phyloP scores from a whole-genome alignment of 2,113 vertebrate species.

The Aleadryas rufinucha region DNA sequence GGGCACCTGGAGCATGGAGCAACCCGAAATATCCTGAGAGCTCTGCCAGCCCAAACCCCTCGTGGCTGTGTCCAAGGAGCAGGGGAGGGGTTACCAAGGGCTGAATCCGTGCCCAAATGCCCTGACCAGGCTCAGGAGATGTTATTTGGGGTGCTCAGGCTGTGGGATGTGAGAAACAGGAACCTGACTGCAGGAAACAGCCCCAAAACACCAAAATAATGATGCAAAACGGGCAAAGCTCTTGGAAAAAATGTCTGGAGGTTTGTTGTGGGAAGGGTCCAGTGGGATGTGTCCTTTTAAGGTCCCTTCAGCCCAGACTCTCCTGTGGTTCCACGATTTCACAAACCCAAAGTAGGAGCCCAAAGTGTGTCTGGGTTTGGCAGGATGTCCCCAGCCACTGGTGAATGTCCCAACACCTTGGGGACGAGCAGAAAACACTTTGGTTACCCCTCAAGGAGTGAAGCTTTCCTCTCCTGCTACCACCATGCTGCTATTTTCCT shows the following conservation, averaged over 20 bases:
- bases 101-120: neutral
- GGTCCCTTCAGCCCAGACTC: neutral
- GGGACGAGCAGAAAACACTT: accelerated
- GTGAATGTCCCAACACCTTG: accelerated
- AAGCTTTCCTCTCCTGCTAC: neutral
- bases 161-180: neutral
- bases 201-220: neutral
- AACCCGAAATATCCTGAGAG: neutral
- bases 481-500: neutral
- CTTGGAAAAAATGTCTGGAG: accelerated
- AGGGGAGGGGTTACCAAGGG: accelerated
- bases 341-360: neutral
- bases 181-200: neutral
- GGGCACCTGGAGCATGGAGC: neutral
- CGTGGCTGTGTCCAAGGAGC: too few species aligned
- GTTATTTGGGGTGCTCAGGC: neutral
- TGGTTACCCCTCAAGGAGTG: accelerated
- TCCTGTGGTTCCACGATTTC: neutral
- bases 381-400: neutral
- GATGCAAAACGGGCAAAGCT: neutral
- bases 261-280: neutral
- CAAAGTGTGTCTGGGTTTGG: neutral
- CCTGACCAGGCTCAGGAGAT: neutral
- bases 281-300: too few species aligned
- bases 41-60: accelerated